Percentiles rank a stretch among this genome's conserved stretches.
Conservation (phyloP, 2,113 vertebrate species). For the Hoplias malabaricus region DNA sequence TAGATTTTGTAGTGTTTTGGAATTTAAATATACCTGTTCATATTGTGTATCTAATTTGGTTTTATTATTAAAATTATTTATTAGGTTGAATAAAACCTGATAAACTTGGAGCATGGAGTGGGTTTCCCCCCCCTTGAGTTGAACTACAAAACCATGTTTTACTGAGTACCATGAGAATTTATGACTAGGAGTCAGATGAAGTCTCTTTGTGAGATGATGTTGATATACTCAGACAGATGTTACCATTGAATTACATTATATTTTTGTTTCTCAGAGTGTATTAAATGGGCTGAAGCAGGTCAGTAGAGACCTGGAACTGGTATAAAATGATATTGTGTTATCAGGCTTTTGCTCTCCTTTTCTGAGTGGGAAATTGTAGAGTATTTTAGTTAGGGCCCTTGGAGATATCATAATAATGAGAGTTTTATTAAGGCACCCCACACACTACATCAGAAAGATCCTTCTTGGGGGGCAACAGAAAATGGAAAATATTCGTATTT, state of each 20-base stretch:
- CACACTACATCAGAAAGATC: constrained; percentile 18
- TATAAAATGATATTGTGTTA: constrained; percentile 15
- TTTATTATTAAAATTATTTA: too few relatives aligned
- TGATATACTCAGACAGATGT: neutral
- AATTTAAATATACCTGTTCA: too few relatives aligned
- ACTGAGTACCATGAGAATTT: too few relatives aligned
- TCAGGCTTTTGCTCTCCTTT: constrained; percentile 16
- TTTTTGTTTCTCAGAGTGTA: neutral
- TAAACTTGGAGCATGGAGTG: too few relatives aligned
- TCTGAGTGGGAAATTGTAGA: constrained; percentile 40
- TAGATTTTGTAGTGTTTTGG: too few relatives aligned
- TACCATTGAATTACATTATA: neutral
- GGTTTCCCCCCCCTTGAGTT: too few relatives aligned
- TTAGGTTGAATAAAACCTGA: too few relatives aligned
- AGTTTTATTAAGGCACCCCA: constrained; percentile 49
- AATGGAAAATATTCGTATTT: constrained; percentile 34
- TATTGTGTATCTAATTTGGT: too few relatives aligned
- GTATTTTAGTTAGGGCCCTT: constrained; percentile 23
- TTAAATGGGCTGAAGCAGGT: neutral
- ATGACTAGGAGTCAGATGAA: too few relatives aligned
- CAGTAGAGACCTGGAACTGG: neutral
- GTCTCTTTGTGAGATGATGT: neutral
- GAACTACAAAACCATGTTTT: too few relatives aligned
- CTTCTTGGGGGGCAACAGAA: neutral
- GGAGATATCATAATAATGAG: constrained; percentile 51